Base-by-base conservation (phyloP, 2,797 vertebrate species). In the Coranthus polyacanthus region DNA sequence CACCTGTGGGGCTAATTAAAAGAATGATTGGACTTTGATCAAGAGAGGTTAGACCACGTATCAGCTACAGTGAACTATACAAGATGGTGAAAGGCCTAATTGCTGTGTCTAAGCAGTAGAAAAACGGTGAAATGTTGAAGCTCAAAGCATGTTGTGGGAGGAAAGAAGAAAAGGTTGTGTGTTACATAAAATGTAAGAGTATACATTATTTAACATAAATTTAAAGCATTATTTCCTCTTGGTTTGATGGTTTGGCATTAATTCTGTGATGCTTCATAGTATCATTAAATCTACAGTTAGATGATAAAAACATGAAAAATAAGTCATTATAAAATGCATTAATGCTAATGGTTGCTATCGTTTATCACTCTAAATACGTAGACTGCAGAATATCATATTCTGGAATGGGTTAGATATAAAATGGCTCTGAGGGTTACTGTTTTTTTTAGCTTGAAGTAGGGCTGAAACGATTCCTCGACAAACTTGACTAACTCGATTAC, bases 1-100 rank as follows among this genome's bases (percentile, higher is more conserved):
- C 62, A 85, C 77, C 74, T 83, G 44, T 78, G 74, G 83, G 78
- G 76, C 65, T 84, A 88, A 88, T 92, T 91, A 88, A 75, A 68
- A 45, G 52, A 78, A 83, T 77, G 53, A 80, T 46, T 71, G 50
- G 38, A 65, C 85, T 89, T 86, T 84, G 80, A 89, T 87, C 79
- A 71, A 68, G 46, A 43, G 8, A 51, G 56, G 75, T 72, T 71
- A 70, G 73, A 72, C 37, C 50, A 44, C 37, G 62, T 29, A 59
- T 71, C 32, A 56, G 44, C 70, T 44, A 29, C 57, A 53, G 20
- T 64, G 39, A 80, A 75, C 66, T 49, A n/a, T 43, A n/a, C 56
- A 68, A 72, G 54, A 43, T 54, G 54, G 17, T 29, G 44, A 68
- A 65, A 58, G 34, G 37, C 42, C 36, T 72, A 57, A 81, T 75